These are phyloP conservation scores for Brassicogethes aeneus DNA, from an alignment of 2,888 invertebrate species.

Conservation along the genomic window DNA sequence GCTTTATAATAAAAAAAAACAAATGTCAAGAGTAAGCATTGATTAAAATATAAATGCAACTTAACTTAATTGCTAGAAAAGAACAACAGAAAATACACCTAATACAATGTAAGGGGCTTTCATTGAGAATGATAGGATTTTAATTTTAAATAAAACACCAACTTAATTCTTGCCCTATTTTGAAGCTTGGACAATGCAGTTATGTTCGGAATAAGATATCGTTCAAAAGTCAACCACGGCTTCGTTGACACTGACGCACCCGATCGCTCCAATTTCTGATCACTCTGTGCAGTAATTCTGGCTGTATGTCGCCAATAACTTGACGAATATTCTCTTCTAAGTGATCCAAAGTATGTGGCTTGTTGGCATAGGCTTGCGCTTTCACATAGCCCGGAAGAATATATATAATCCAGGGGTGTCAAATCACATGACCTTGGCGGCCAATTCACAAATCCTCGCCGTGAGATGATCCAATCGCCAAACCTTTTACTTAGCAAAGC, in stretches of 20 bases:
- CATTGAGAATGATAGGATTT: neutral
- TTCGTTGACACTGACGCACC: neutral
- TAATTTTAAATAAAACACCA: neutral
- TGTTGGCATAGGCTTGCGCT: neutral
- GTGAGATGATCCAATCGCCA: neutral
- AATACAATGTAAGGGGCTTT: neutral
- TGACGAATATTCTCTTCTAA: conserved; percentile 1
- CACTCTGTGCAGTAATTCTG: conserved; percentile 7
- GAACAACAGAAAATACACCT: no score
- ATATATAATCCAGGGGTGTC: no score
- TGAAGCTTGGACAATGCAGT: neutral
- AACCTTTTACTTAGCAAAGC: neutral
- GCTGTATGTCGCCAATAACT: conserved; percentile 5
- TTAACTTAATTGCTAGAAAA: no score
- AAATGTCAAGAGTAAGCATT: no score
- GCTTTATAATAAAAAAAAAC: no score
- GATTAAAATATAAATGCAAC: no score
- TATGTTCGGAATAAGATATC: neutral
- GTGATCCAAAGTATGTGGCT: conserved; percentile 1
- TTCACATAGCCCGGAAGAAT: conserved; percentile 1
- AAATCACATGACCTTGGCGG: conserved; percentile 3
- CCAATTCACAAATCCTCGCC: conserved; percentile 1
- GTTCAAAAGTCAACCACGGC: neutral
- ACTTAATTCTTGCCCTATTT: neutral
- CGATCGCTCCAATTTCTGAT: conserved; percentile 6